These are phyloP conservation scores for Momotus momota DNA, from an alignment of 2,797 vertebrate genomes.

Conservation along the genomic window DNA sequence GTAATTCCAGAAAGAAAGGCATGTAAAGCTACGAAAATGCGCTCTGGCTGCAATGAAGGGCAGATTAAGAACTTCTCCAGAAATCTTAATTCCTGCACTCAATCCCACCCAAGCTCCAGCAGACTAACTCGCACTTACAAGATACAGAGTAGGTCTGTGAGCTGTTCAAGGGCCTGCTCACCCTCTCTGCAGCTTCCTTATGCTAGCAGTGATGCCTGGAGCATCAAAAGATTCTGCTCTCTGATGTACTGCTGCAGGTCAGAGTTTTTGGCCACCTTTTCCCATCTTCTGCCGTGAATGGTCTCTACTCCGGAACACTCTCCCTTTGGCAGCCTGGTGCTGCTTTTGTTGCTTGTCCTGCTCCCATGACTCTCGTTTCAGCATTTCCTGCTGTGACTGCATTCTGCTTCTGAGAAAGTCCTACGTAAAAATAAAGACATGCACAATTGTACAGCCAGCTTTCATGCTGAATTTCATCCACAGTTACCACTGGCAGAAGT, in stretches of 20 bases:
- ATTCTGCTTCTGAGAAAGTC: slow-evolving; percentile 35
- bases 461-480: not conserved
- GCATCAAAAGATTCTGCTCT: slow-evolving; percentile 57
- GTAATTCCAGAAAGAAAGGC: not conserved
- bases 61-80: not conserved
- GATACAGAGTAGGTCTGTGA: not conserved
- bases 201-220: not conserved
- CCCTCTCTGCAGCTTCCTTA: not conserved
- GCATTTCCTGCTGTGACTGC: not conserved
- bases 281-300: not conserved
- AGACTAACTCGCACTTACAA: not conserved
- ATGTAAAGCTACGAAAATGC: not conserved
- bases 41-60: not conserved
- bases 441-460: not conserved
- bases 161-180: not conserved
- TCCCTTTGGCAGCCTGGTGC: slow-evolving; percentile 8
- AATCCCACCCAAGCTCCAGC: not conserved
- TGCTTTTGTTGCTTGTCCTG: not conserved
- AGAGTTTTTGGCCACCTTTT: not conserved
- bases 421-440: slow-evolving; percentile 16
- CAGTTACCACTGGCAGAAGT: not conserved
- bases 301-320: not conserved
- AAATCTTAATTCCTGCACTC: not conserved
- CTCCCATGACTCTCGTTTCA: not conserved
- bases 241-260: slow-evolving; percentile 50